phyloP scores from a whole-genome alignment of 64 coral and sea anemone species.

The Montipora cactus region DNA sequence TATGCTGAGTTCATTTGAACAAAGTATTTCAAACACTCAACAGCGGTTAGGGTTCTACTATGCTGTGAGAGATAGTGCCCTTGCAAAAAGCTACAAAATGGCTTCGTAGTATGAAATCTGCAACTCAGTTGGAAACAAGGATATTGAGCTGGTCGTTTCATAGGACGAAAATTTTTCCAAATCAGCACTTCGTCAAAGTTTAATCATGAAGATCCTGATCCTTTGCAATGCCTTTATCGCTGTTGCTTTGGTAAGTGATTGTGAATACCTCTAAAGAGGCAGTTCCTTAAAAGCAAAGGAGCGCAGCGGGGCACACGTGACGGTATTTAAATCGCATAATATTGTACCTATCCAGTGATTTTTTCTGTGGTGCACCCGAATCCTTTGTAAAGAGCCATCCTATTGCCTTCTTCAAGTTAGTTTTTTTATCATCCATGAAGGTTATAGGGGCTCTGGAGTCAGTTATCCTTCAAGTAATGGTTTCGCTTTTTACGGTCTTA shows the following conservation, averaged over 20 bases:
- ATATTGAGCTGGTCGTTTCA: neutral
- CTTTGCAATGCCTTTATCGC: neutral
- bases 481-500: too few species aligned
- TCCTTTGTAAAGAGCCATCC: too few species aligned
- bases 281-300: too few species aligned
- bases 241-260: neutral
- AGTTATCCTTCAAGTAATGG: too few species aligned
- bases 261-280: too few species aligned
- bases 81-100: neutral
- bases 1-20: neutral
- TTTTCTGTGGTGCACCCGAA: too few species aligned
- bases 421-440: too few species aligned
- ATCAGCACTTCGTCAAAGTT: neutral
- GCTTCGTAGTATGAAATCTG: neutral
- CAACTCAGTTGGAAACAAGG: neutral
- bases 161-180: neutral
- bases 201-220: conserved; percentile 16
- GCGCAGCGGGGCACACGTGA: too few species aligned
- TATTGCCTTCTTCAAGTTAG: too few species aligned
- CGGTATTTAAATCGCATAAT: too few species aligned
- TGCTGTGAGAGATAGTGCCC: neutral
- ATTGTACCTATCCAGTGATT: too few species aligned
- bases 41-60: neutral
- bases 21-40: neutral
- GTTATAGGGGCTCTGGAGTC: too few species aligned